Percentiles rank a stretch among this genome's conserved stretches.
phyloP scores from a whole-genome alignment of 2,888 invertebrate genomes.

The Malacosoma neustria region DNA sequence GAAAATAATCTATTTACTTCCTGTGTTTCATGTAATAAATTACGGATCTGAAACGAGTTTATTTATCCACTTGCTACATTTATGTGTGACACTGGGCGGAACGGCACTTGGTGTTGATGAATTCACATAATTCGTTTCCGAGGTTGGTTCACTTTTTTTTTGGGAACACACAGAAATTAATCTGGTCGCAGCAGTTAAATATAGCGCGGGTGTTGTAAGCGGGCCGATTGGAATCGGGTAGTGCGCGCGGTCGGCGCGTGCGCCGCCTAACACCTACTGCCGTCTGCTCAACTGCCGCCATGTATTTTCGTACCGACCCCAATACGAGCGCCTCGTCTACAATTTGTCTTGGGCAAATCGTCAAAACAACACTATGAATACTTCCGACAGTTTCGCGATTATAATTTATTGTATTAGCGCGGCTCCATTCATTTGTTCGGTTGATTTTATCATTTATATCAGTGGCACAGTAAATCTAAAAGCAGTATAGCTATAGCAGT shows the following conservation, averaged over 20 bases:
- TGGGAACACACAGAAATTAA: slow-evolving; percentile 60
- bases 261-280: slow-evolving; percentile 69
- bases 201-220: slow-evolving; percentile 56
- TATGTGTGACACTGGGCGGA: slow-evolving; percentile 31
- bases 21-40: slow-evolving; percentile 27
- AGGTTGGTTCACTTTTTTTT: slow-evolving; percentile 49
- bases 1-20: slow-evolving; percentile 48
- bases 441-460: no score
- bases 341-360: slow-evolving; percentile 66
- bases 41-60: slow-evolving; percentile 22
- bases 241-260: slow-evolving; percentile 61
- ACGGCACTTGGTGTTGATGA: slow-evolving; percentile 32
- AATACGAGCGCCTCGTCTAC: slow-evolving; percentile 64
- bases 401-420: slow-evolving; percentile 28
- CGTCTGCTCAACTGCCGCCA: slow-evolving; percentile 51
- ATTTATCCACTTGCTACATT: slow-evolving; percentile 38
- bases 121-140: slow-evolving; percentile 47
- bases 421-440: slow-evolving; percentile 21
- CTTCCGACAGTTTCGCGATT: slow-evolving; percentile 53
- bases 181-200: slow-evolving; percentile 67
- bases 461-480: no score
- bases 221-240: slow-evolving; percentile 52
- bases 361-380: slow-evolving; percentile 51
- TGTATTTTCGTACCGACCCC: slow-evolving; percentile 73
- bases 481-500: no score